These are phyloP conservation scores for Holotrichia oblita DNA, from an alignment of 1,140 invertebrate species.

Conservation along the genomic window DNA sequence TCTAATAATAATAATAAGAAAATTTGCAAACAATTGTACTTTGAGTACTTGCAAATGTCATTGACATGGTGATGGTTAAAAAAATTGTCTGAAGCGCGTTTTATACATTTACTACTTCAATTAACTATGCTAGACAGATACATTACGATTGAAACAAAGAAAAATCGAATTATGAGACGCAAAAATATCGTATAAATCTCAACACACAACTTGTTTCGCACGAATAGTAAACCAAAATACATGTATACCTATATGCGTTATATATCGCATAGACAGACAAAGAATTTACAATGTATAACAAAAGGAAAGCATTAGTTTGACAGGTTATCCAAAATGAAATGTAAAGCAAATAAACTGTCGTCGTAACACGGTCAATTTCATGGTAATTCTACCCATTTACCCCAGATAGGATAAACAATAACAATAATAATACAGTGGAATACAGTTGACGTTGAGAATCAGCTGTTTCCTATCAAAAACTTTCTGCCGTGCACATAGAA, in stretches of 20 bases:
- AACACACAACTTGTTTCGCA: not conserved
- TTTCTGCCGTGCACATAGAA: slow-evolving; percentile 20
- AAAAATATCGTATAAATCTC: slow-evolving; percentile 19
- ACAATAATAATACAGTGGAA: slow-evolving; percentile 31
- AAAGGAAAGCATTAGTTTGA: not conserved
- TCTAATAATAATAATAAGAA: not conserved
- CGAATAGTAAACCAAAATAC: slow-evolving; percentile 15
- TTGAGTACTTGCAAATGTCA: not conserved
- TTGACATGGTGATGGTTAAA: not conserved
- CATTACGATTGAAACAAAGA: slow-evolving; percentile 12
- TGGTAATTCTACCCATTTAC: slow-evolving; percentile 17
- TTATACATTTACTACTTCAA: not conserved
- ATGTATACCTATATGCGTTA: slow-evolving; percentile 27
- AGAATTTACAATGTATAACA: slow-evolving; percentile 21
- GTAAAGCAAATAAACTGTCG: not conserved
- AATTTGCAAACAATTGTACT: not conserved
- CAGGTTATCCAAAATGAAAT: not conserved
- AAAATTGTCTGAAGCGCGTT: not conserved
- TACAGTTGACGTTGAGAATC: slow-evolving; percentile 52
- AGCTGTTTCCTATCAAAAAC: slow-evolving; percentile 56
- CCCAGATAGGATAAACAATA: not conserved
- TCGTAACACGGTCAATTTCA: not conserved
- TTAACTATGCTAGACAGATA: not conserved
- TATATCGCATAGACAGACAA: slow-evolving; percentile 24
- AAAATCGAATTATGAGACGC: slow-evolving; percentile 22